Evolutionary conservation across 2,888 invertebrate species (phyloP), one percentile per base, ranked within the genome.

Genomic region (Oligia latruncula): DNA sequence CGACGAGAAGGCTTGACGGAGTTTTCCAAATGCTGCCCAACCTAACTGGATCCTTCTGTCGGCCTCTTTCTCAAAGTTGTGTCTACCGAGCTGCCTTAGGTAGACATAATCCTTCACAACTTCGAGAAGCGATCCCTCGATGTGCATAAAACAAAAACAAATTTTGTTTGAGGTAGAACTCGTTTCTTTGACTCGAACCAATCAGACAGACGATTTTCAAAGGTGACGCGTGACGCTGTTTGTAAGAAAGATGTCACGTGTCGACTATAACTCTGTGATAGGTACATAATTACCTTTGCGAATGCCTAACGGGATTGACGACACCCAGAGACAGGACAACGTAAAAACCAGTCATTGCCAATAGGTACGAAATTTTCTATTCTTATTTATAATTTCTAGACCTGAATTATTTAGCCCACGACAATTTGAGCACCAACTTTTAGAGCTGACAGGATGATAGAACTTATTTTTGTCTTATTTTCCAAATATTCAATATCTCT

Each of bases 171-270:
- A 55, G 8, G 20, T 29, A 29, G 23, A 66, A 40, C 35, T 40
- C 67, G 67, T 80, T 78, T 67, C 29, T 60, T 60, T 49, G 29
- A 43, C 29, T 55, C 13, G 5, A 9, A 68, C 68, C 13, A 65
- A 65, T 35, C n/a, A 65, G 17, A 76, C 20, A 5, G 49, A 43
- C 8, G 23, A 29, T 62, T 49, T 40, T 1, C 35, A n/a, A 29
- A 60, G n/a, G 17, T 17, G 13, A 49, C 49, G 49, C 46, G 13
- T 49, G 20, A 9, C 11, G 1, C 35, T 23, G 13, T 20, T 55
- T 23, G 13, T 17, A 43, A 65, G 35, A 46, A 78, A 35, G 8
- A 43, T 60, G 49, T 49, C 43, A 72, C 66, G 74, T 74, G 35
- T 52, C 49, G 4, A 20, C 4, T 66, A 60, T 60, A 60, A 11